phyloP scores from a whole-genome alignment of 2,113 vertebrate genomes.

The Leptosomus discolor region DNA sequence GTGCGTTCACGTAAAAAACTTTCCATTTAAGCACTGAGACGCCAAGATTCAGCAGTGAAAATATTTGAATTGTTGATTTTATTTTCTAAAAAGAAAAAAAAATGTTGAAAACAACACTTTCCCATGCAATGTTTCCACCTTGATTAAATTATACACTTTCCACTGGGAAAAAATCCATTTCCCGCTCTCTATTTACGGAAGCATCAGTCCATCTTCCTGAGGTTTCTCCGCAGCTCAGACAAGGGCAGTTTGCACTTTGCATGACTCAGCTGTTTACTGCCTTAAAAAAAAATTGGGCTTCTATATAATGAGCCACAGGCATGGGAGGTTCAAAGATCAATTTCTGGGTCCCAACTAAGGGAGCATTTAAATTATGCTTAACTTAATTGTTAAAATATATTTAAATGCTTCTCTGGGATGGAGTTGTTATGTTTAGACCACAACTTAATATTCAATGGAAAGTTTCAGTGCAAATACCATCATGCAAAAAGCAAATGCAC shows the following conservation, averaged over 20 bases:
- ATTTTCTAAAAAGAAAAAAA: background rate
- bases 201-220: background rate
- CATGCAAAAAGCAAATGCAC: background rate
- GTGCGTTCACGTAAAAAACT: background rate
- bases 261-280: background rate
- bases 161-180: background rate
- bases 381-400: background rate
- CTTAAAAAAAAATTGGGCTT: background rate
- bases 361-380: background rate
- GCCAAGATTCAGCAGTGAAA: background rate
- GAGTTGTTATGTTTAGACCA: background rate
- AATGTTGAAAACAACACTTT: background rate
- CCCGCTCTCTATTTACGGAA: background rate
- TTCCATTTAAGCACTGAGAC: background rate
- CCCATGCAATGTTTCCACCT: background rate
- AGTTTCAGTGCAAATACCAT: background rate
- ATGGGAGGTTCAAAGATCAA: background rate
- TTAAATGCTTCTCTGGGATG: background rate
- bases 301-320: background rate
- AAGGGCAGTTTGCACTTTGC: background rate
- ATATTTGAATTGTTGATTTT: background rate
- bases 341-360: background rate
- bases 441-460: background rate
- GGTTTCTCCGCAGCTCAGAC: background rate
- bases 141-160: constrained; percentile 13